These are phyloP conservation scores for Zoroaster sp. DNA, from an alignment of 53 echinoderm and acorn worm species.

Conservation along the genomic window DNA sequence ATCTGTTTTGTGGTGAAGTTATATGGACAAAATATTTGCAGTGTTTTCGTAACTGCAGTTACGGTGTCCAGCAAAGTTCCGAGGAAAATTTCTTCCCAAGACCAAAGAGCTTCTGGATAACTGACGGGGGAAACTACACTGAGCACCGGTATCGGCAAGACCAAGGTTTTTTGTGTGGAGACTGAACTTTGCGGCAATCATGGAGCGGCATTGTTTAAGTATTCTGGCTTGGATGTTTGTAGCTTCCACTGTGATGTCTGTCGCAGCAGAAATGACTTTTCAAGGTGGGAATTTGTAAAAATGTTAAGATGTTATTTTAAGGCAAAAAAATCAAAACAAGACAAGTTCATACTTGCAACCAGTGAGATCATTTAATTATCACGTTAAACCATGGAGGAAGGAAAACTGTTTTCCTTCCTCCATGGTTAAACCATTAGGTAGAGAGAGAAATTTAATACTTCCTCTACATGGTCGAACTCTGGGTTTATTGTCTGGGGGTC, in stretches of 20 bases:
- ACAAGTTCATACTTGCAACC: too few relatives aligned
- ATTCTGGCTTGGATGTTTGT: background rate
- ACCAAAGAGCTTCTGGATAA: background rate
- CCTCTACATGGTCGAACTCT: too few relatives aligned
- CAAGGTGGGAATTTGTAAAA: background rate
- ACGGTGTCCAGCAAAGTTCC: background rate
- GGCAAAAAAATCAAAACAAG: too few relatives aligned
- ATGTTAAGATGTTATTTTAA: background rate
- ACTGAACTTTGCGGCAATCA: background rate
- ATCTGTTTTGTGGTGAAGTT: background rate
- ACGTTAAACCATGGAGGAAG: too few relatives aligned
- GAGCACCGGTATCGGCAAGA: background rate
- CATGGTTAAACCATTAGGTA: too few relatives aligned
- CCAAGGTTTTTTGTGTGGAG: background rate
- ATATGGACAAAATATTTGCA: too few relatives aligned
- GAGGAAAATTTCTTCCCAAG: background rate
- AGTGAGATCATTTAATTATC: too few relatives aligned
- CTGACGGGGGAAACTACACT: background rate
- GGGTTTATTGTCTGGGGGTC: too few relatives aligned
- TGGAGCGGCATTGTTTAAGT: slow-evolving; percentile 6
- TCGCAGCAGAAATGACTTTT: slow-evolving; percentile 19
- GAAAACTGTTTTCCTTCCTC: too few relatives aligned
- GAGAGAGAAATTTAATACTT: too few relatives aligned
- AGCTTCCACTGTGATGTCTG: background rate
- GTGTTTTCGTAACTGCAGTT: too few relatives aligned